Conservation (phyloP, 64 coral and sea anemone genomes). For the Anthopleura sola region DNA sequence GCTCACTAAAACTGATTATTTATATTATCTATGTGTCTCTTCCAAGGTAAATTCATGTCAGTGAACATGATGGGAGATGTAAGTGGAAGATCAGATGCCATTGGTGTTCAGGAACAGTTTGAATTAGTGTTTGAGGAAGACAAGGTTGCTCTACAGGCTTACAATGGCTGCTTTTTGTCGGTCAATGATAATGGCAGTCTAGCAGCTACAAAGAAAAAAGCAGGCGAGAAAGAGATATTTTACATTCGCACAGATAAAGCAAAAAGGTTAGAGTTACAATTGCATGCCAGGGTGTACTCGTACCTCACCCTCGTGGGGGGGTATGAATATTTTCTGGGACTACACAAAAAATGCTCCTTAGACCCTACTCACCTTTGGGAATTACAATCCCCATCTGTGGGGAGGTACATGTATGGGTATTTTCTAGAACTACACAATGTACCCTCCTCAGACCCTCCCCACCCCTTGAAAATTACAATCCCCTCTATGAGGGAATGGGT, state of each 20-base stretch:
- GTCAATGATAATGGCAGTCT: constrained; percentile 72
- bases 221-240: constrained; percentile 86
- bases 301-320: too few relatives aligned
- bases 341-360: too few relatives aligned
- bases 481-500: too few relatives aligned
- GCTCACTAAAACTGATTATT: background rate
- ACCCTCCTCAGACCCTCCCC: too few relatives aligned
- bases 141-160: constrained; percentile 80
- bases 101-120: constrained; percentile 94
- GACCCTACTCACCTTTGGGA: too few relatives aligned
- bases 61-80: constrained; percentile 97
- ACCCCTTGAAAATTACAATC: too few relatives aligned
- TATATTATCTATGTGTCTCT: background rate
- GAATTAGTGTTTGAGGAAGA: constrained; percentile 95
- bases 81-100: constrained; percentile 86
- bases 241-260: constrained; percentile 67
- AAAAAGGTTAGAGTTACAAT: constrained; percentile 53
- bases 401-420: too few relatives aligned
- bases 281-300: too few relatives aligned
- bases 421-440: too few relatives aligned
- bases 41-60: constrained; percentile 80
- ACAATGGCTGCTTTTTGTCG: constrained; percentile 92
- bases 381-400: too few relatives aligned
- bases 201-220: constrained; percentile 69
- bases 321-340: too few relatives aligned